Evolutionary conservation across 1,140 invertebrate genomes (phyloP).

Genomic region (Chrysomallon squamiferum): DNA sequence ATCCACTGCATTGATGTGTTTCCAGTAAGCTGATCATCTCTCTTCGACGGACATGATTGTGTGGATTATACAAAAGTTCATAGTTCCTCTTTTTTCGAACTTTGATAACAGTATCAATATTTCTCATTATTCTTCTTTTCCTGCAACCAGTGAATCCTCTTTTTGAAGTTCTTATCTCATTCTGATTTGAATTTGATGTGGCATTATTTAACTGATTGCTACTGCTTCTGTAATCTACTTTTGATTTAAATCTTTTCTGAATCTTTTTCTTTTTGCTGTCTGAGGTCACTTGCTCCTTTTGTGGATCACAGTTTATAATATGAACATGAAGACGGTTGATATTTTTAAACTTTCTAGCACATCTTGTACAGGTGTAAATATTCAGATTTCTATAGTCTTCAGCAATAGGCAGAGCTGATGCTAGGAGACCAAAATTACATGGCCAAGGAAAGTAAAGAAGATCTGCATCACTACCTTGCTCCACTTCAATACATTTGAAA

Average conservation of each 20-base stretch:
- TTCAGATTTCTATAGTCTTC: conserved; percentile 18
- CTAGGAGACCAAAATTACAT: conserved; percentile 30
- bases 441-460: conserved; percentile 33
- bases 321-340: conserved; percentile 41
- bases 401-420: conserved; percentile 24
- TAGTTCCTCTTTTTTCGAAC: conserved; percentile 22
- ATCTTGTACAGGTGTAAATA: conserved; percentile 39
- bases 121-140: conserved; percentile 13
- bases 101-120: conserved; percentile 3
- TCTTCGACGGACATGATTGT: conserved; percentile 45
- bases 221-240: background rate
- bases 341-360: conserved; percentile 36
- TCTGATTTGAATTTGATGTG: too few relatives aligned
- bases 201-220: background rate
- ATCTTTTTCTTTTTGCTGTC: background rate
- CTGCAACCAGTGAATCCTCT: conserved; percentile 8
- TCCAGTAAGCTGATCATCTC: conserved; percentile 49
- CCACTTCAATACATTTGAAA: conserved; percentile 38
- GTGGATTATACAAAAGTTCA: conserved; percentile 48
- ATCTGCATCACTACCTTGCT: conserved; percentile 23
- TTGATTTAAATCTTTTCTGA: background rate
- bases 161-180: background rate
- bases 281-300: background rate
- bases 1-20: conserved; percentile 51
- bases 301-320: conserved; percentile 46